Percentiles rank a stretch among this genome's conserved stretches.
Conservation (phyloP, 2,113 vertebrate genomes). For the Capreolus pygargus region DNA sequence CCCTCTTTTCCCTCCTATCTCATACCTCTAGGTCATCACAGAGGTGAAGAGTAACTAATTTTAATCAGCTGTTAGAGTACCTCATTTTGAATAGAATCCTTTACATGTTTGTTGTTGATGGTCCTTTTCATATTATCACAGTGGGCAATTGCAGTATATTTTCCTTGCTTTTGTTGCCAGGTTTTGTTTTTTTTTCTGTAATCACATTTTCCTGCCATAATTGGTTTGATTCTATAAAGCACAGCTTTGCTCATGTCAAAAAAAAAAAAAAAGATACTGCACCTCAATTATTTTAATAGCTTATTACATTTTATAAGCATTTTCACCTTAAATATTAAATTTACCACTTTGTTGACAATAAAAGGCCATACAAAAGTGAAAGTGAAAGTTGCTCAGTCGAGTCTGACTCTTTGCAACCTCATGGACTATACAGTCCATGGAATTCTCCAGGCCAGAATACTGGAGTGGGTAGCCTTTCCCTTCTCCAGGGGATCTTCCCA, state of each 20-base stretch:
- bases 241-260: background rate
- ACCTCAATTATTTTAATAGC: background rate
- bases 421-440: too few relatives aligned
- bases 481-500: too few relatives aligned
- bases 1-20: too few relatives aligned
- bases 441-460: too few relatives aligned
- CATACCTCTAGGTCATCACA: too few relatives aligned
- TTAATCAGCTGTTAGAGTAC: background rate
- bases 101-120: background rate
- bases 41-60: background rate
- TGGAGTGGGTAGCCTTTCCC: too few relatives aligned
- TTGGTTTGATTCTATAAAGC: slow-evolving; percentile 5
- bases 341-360: background rate
- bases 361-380: background rate
- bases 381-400: too few relatives aligned
- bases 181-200: background rate
- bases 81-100: background rate
- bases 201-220: background rate
- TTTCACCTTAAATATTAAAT: background rate
- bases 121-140: background rate
- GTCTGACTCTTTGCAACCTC: too few relatives aligned
- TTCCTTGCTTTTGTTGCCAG: background rate
- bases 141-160: background rate
- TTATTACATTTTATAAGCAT: background rate
- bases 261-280: too few relatives aligned